Conservation (phyloP, 2,888 invertebrate genomes). For the Pilophorus perplexus region DNA sequence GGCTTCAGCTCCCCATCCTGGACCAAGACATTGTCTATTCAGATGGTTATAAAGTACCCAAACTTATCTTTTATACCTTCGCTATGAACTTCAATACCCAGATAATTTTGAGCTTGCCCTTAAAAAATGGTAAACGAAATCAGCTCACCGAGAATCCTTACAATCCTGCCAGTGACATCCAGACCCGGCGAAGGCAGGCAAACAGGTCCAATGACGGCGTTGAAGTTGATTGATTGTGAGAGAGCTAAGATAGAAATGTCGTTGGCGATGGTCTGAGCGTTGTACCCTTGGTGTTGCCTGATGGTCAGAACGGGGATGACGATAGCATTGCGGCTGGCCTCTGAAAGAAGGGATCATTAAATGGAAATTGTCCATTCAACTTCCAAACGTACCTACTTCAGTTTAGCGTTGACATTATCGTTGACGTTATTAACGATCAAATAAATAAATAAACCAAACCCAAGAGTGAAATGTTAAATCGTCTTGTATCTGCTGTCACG, state of each 20-base stretch:
- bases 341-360: not conserved
- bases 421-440: too few relatives aligned
- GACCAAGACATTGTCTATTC: too few relatives aligned
- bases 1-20: conserved; percentile 27
- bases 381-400: too few relatives aligned
- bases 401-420: too few relatives aligned
- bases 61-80: too few relatives aligned
- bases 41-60: too few relatives aligned
- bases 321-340: not conserved
- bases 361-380: not conserved
- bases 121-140: too few relatives aligned
- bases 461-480: too few relatives aligned
- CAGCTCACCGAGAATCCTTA: conserved; percentile 27
- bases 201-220: conserved; percentile 19
- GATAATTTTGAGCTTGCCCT: too few relatives aligned
- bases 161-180: conserved; percentile 4
- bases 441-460: too few relatives aligned
- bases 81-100: too few relatives aligned
- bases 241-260: conserved; percentile 25
- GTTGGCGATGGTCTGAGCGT: not conserved
- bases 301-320: not conserved
- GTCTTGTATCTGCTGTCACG: too few relatives aligned
- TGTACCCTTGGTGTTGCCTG: conserved; percentile 10
- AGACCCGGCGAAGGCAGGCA: conserved; percentile 22
- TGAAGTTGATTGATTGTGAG: conserved; percentile 11